These are phyloP conservation scores for Trematomus loennbergii DNA, from an alignment of 2,113 vertebrate genomes.

Conservation along the genomic window DNA sequence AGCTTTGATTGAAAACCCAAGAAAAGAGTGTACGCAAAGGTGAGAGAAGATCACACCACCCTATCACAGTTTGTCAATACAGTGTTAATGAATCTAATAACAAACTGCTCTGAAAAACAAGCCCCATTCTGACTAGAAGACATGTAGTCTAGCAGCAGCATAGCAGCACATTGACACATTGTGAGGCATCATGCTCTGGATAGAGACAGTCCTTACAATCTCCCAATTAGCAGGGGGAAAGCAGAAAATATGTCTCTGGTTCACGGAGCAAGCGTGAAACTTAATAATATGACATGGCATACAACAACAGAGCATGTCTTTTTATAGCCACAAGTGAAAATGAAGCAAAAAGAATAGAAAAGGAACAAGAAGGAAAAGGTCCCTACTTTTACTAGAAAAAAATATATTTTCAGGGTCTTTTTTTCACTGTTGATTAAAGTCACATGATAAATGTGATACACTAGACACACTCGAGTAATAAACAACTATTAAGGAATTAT, in stretches of 20 bases:
- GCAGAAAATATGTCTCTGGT: constrained; percentile 68
- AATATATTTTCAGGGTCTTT: not conserved
- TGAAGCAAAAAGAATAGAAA: constrained; percentile 31
- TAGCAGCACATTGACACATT: constrained; percentile 71
- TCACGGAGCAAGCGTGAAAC: constrained; percentile 66
- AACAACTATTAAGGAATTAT: constrained; percentile 37
- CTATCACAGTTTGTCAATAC: constrained; percentile 73
- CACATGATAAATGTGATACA: constrained; percentile 32
- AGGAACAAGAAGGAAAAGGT: constrained; percentile 15
- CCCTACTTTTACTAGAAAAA: constrained; percentile 1
- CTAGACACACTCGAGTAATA: constrained; percentile 7
- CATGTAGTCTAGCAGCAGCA: constrained; percentile 52
- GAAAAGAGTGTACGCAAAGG: constrained; percentile 39
- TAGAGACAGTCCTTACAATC: constrained; percentile 66
- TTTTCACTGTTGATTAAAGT: constrained; percentile 28
- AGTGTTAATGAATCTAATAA: constrained; percentile 80
- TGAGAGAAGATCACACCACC: constrained; percentile 61
- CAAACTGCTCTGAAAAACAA: constrained; percentile 57
- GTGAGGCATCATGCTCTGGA: constrained; percentile 56
- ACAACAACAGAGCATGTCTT: constrained; percentile 62
- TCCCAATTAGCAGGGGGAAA: constrained; percentile 74
- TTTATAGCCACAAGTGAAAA: constrained; percentile 61
- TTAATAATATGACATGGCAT: constrained; percentile 70
- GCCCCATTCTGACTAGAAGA: constrained; percentile 60
- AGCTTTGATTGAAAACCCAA: constrained; percentile 41